phyloP scores from a whole-genome alignment of 1,140 invertebrate genomes.

The Ptiloglossa arizonensis region DNA sequence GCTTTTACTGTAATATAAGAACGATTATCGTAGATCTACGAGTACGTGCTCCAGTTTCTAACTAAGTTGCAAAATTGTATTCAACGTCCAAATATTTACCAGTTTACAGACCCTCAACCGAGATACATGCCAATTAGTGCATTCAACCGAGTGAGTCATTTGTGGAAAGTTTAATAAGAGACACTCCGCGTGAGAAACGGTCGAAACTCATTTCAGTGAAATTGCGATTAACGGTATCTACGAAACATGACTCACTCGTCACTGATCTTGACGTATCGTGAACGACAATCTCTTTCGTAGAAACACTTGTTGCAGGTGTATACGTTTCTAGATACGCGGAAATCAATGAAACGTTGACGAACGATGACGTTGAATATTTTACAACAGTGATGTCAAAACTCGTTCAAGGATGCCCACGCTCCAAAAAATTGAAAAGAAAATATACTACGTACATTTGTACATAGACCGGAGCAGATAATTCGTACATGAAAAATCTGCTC shows the following conservation, averaged over 20 bases:
- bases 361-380: conserved; percentile 18
- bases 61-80: neutral
- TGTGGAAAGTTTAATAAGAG: neutral
- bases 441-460: too few relatives aligned
- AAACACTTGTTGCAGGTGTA: neutral
- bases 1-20: too few relatives aligned
- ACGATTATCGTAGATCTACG: neutral
- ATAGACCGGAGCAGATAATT: too few relatives aligned
- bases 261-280: neutral
- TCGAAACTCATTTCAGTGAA: neutral
- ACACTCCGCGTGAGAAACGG: neutral
- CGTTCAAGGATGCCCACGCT: too few relatives aligned
- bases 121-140: conserved; percentile 15
- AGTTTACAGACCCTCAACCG: conserved; percentile 4
- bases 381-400: too few relatives aligned
- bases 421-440: too few relatives aligned
- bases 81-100: neutral
- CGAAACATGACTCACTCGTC: neutral
- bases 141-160: conserved; percentile 18
- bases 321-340: neutral
- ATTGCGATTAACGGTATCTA: neutral
- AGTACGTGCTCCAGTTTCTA: neutral
- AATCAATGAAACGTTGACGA: neutral
- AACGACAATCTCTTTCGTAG: too few relatives aligned
- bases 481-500: too few relatives aligned